Base-by-base conservation (phyloP, 1,140 invertebrate species). In the Drosophila paulistorum region DNA sequence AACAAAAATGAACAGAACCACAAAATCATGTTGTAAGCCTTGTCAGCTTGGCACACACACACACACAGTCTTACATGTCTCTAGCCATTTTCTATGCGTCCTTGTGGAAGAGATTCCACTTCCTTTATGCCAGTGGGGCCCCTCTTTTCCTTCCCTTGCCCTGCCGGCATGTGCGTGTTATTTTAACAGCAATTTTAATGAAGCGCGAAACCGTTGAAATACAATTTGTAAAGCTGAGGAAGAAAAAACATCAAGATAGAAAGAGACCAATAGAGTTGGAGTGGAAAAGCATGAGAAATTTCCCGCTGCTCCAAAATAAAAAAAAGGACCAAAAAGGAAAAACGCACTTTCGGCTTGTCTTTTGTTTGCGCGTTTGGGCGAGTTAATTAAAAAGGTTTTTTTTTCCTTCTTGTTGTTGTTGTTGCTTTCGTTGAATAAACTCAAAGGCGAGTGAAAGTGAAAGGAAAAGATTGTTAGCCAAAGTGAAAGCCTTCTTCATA, bases 171-270 rank as follows among this genome's bases (percentile, higher is more conserved):
- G 68, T 61, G 60, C 41, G 70, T 89, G 79, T 89, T 89, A 89
- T 87, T 87, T 83, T 89, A 87, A 89, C 83, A 89, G 84, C 83
- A 87, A 89, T 89, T 87, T 87, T 87, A 87, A 87, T 87, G 84
- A 87, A 87, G 83, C 83, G 83, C 83, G 78, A 87, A 86, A 89
- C 79, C 83, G 83, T 83, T 83, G 83, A 86, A 86, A 83, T 79
- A 87, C 83, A 86, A 87, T 86, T 86, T 86, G 83, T 86, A 87
- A 79, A 77, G 79, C 84, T 68, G 66, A 51, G 71, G 71, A 66
- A 54, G 35, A 66, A 63, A 66, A 62, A 66, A 48, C 45, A 23
- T 7, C 65, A 45, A 70, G 60, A 74, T 41, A 54, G 39, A 45
- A 62, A 39, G 42, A 62, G 48, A 39, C 35, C 62, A 10, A 3